These are phyloP conservation scores for Albula goreensis DNA, from an alignment of 2,113 vertebrate species.

Conservation along the genomic window DNA sequence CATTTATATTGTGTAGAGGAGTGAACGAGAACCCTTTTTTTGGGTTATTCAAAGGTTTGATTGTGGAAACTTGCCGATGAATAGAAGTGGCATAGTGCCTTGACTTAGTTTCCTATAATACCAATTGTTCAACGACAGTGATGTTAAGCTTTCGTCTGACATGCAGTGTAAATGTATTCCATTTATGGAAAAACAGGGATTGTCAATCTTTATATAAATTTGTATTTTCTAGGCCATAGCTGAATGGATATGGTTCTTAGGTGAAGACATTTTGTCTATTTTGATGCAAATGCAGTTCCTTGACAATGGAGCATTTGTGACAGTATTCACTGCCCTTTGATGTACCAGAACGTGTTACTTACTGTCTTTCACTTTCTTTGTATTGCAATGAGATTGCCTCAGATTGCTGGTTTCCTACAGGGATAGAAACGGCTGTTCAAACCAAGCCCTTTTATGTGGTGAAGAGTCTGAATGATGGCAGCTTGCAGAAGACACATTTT, in stretches of 20 bases:
- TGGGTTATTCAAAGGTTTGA: not conserved
- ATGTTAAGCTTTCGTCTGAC: not conserved
- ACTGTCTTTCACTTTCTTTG: not conserved
- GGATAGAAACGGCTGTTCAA: not conserved
- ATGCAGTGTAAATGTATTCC: not conserved
- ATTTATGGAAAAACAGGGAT: not conserved
- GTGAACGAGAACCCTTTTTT: not conserved
- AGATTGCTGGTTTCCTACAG: not conserved
- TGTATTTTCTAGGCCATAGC: not conserved
- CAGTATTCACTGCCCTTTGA: not conserved
- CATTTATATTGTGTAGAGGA: not conserved
- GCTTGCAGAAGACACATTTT: not conserved
- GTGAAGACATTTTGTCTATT: not conserved
- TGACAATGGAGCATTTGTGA: not conserved
- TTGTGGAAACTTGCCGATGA: not conserved
- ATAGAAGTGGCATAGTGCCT: not conserved
- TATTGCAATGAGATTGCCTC: constrained; percentile 9
- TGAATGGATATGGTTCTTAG: not conserved
- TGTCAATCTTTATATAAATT: not conserved
- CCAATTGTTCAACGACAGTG: not conserved
- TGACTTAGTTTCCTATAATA: not conserved
- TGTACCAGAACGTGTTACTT: not conserved
- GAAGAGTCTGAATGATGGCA: not conserved
- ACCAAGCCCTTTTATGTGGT: not conserved
- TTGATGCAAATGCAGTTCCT: not conserved